A percentile compares a stretch with the other conserved stretches of the same genome.
Evolutionary conservation across 2,888 invertebrate species (phyloP).

Genomic region (Neocrepidodera transversa): DNA sequence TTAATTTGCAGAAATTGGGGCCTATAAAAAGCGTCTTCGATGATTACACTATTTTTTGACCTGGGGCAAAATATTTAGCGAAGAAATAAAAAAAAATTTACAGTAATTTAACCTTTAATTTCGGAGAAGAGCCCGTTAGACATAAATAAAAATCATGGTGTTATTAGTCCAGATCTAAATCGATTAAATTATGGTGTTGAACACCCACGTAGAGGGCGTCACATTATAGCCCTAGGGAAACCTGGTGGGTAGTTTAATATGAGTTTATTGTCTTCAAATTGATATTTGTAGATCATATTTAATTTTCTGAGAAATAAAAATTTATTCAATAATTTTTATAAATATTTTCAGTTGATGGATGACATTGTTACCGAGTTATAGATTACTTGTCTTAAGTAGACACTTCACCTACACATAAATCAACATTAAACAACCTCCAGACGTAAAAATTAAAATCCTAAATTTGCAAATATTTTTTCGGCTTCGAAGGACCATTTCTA

Average conservation of each 20-base stretch:
- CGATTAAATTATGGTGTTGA: constrained; percentile 1
- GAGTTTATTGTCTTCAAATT: neutral
- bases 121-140: constrained; percentile 1
- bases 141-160: neutral
- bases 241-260: neutral
- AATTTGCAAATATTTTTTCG: neutral
- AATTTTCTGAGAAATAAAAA: too few species aligned
- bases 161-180: constrained; percentile 7
- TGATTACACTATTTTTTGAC: neutral
- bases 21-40: too few species aligned
- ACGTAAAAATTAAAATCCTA: neutral
- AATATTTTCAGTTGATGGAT: too few species aligned
- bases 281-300: neutral
- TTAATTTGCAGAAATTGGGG: too few species aligned
- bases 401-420: neutral
- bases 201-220: constrained; percentile 2
- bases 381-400: neutral
- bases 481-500: neutral
- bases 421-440: neutral
- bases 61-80: neutral
- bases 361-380: neutral
- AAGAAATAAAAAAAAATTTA: neutral
- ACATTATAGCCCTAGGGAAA: neutral
- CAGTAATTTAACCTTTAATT: neutral
- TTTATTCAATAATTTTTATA: too few species aligned